A percentile compares a stretch with the other conserved stretches of the same genome.
Conservation (phyloP, 2,797 vertebrate species). For the Eurystomus glaucurus region DNA sequence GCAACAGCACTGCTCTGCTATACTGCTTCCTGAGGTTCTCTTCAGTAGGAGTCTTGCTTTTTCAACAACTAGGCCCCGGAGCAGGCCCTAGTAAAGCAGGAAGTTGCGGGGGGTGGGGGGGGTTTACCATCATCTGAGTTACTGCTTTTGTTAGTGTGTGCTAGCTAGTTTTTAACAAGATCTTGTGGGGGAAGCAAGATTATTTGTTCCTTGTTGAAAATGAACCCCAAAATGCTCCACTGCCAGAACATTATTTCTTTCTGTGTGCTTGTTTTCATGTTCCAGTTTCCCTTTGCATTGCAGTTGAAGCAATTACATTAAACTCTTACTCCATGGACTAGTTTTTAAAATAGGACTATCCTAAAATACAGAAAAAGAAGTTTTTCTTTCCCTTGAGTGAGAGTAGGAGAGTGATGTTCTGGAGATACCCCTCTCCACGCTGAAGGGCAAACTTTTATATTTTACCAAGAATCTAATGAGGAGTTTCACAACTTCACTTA, state of each 20-base stretch:
- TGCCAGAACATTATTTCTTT: neutral
- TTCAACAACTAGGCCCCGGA: neutral
- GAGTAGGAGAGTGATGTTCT: neutral
- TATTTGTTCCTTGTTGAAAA: neutral
- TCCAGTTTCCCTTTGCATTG: constrained; percentile 11
- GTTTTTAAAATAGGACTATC: constrained; percentile 61
- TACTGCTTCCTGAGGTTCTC: neutral
- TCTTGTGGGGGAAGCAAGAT: neutral
- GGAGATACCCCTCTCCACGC: neutral
- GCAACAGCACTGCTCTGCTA: neutral
- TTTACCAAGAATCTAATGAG: neutral
- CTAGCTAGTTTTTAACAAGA: neutral
- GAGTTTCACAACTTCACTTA: neutral
- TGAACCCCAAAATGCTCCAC: neutral
- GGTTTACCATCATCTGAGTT: neutral
- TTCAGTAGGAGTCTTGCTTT: neutral
- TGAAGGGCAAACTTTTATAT: neutral
- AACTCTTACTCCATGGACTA: constrained; percentile 26
- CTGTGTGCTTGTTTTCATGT: constrained; percentile 15
- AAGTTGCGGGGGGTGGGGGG: neutral
- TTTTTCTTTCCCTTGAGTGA: constrained; percentile 28
- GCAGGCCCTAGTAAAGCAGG: neutral
- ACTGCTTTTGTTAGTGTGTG: neutral
- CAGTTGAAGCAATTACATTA: constrained; percentile 12
- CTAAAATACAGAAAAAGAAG: constrained; percentile 18